Percentiles rank a stretch among this genome's conserved stretches.
phyloP scores from a whole-genome alignment of 2,888 invertebrate genomes.

The Seira ritae region DNA sequence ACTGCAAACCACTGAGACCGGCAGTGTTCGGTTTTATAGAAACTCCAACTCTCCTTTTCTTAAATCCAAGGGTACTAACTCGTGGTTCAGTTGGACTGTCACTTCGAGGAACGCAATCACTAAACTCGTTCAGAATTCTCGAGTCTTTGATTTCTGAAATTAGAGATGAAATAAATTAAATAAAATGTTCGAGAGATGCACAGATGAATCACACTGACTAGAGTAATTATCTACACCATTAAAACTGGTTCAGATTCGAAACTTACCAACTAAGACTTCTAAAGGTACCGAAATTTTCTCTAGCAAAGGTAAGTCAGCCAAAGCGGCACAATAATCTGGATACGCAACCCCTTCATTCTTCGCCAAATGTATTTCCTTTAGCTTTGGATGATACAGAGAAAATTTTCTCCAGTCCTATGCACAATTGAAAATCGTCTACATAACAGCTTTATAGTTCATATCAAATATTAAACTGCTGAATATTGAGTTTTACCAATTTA shows the following conservation, averaged over 20 bases:
- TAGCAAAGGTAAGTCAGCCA: slow-evolving; percentile 52
- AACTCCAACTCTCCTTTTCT: slow-evolving; percentile 54
- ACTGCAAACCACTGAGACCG: slow-evolving; percentile 61
- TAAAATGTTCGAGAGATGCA: background rate
- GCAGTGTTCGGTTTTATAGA: slow-evolving; percentile 31
- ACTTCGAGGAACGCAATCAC: slow-evolving; percentile 21
- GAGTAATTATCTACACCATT: background rate
- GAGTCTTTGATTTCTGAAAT: slow-evolving; percentile 68
- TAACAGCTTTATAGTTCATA: no score
- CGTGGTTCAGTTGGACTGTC: background rate
- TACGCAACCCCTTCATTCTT: slow-evolving; percentile 58
- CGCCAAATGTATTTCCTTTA: slow-evolving; percentile 57
- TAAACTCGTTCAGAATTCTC: slow-evolving; percentile 50
- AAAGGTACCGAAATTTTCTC: slow-evolving; percentile 65
- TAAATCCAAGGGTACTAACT: slow-evolving; percentile 29
- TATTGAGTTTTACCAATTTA: slow-evolving; percentile 64
- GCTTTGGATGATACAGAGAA: slow-evolving; percentile 61
- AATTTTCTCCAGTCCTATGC: slow-evolving; percentile 69
- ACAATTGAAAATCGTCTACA: slow-evolving; percentile 7
- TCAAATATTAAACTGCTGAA: no score
- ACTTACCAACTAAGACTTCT: slow-evolving; percentile 64
- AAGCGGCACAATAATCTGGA: slow-evolving; percentile 65
- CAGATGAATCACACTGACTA: slow-evolving; percentile 5
- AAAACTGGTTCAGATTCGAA: background rate
- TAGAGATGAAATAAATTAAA: slow-evolving; percentile 26